Evolutionary conservation across 2,888 invertebrate species (phyloP), one percentile per base, ranked within the genome.

Genomic region (Omphaloscelis lunosa): DNA sequence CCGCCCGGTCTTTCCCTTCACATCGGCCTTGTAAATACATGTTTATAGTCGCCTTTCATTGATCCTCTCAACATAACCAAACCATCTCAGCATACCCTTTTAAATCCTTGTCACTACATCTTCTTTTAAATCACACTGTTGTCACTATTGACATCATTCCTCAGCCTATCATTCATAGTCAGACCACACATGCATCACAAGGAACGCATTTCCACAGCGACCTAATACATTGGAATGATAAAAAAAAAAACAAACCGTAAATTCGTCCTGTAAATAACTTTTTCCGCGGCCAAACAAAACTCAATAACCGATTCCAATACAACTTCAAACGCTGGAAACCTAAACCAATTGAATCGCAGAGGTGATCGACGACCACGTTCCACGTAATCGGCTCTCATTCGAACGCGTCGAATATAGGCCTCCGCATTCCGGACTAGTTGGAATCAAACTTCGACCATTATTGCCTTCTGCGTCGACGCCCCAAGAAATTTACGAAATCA

Each of bases 401-500:
- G 86, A 82, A 71, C 84, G 86, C 86, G 51, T 51, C 75, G 79
- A 83, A 75, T 81, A 84, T 86, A 89, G 87, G 85, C 86, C 88
- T 86, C 76, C 80, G 79, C 84, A 89, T 89, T 88, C 88, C 89
- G 71, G 83, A 85, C 88, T 87, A 86, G 85, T 88, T 77, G 77
- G 86, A 89, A 91, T 91, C 90, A 90, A 91, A 90, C 90, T 90
- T 88, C 90, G 84, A 83, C 91, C 92, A 91, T 94, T 95, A 95
- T 94, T 95, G 95, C 93, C 89, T 94, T 93, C 92, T 92, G 92
- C 91, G 91, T 93, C 92, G 90, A 79, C 90, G 90, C 89, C 91
- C 92, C 93, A 95, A 94, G 93, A 95, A 94, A 94, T 94, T 93
- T 91, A 92, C 90, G 92, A 91, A 93, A 93, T 91, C 90, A 88